phyloP scores from a whole-genome alignment of 2,113 vertebrate genomes.

The Speoplatyrhinus poulsoni region DNA sequence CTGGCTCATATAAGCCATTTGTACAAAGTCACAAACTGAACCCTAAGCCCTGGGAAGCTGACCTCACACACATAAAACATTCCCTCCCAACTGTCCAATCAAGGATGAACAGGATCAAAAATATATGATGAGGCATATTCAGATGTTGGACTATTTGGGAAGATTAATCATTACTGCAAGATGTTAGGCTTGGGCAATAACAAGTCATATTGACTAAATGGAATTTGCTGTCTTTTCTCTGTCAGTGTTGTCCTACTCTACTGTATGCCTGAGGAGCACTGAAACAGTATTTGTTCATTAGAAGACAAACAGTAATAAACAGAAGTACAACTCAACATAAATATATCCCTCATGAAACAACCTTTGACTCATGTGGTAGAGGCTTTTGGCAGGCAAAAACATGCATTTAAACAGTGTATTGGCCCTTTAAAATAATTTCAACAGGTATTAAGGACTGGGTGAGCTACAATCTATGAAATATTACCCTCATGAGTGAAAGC shows the following conservation, averaged over 20 bases:
- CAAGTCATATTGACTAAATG: not conserved
- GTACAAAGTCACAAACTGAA: conserved; percentile 35
- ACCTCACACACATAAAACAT: conserved; percentile 58
- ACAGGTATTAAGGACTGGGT: too few species aligned
- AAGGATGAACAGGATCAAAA: conserved; percentile 27
- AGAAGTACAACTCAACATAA: too few species aligned
- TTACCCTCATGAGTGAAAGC: too few species aligned
- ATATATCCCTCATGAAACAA: too few species aligned
- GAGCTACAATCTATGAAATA: too few species aligned
- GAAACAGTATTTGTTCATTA: conserved; percentile 30
- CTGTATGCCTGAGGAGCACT: conserved; percentile 17
- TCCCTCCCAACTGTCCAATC: conserved; percentile 35
- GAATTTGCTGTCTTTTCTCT: not conserved
- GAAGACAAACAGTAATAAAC: conserved; percentile 11
- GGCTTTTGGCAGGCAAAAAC: too few species aligned
- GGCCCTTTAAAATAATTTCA: too few species aligned
- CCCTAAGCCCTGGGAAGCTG: conserved; percentile 69
- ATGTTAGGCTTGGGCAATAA: not conserved
- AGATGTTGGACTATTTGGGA: conserved; percentile 14
- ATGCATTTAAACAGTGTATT: too few species aligned
- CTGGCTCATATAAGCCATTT: conserved; percentile 38
- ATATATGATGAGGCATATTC: conserved; percentile 11
- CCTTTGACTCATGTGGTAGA: too few species aligned
- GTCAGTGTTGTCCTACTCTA: conserved; percentile 7
- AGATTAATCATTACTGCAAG: conserved; percentile 7